Conservation (phyloP, 2,113 vertebrate species). For the Rostratula benghalensis region DNA sequence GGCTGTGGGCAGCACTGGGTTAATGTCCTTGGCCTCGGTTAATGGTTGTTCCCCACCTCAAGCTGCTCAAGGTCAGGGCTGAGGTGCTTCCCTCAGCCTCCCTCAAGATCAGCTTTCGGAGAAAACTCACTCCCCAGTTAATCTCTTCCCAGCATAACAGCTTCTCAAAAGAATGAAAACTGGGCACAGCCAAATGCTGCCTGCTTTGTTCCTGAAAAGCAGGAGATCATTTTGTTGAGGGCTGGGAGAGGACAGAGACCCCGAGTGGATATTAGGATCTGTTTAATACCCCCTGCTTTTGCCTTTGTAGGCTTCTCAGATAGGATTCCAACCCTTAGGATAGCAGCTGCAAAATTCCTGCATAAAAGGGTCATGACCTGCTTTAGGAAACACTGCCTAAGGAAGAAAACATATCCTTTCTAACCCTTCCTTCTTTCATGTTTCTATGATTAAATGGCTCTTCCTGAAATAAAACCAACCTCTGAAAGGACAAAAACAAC, state of each 20-base stretch:
- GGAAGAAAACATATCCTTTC: constrained; percentile 28
- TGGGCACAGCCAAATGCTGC: background rate
- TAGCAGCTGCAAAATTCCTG: constrained; percentile 55
- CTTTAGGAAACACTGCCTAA: constrained; percentile 46
- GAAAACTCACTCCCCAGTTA: constrained; percentile 37
- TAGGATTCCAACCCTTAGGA: background rate
- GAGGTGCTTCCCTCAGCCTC: background rate
- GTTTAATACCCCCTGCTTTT: background rate
- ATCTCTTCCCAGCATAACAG: constrained; percentile 15
- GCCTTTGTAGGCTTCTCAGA: background rate
- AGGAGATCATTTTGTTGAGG: background rate
- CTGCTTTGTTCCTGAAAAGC: constrained; percentile 57
- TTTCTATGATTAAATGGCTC: background rate
- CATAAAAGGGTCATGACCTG: constrained; percentile 39
- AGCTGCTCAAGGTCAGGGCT: background rate
- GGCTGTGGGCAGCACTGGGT: accelerated
- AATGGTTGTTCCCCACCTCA: background rate
- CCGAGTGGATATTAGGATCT: background rate
- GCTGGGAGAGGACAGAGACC: background rate
- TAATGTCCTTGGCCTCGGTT: background rate
- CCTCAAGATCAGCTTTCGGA: constrained; percentile 22
- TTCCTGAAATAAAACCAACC: constrained; percentile 1
- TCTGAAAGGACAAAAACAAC: background rate
- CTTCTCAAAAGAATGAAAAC: constrained; percentile 45
- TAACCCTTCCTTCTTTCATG: constrained; percentile 5